A percentile compares a stretch with the other conserved stretches of the same genome.
Conservation (phyloP, 2,888 invertebrate species). For the Cistogaster globosa region DNA sequence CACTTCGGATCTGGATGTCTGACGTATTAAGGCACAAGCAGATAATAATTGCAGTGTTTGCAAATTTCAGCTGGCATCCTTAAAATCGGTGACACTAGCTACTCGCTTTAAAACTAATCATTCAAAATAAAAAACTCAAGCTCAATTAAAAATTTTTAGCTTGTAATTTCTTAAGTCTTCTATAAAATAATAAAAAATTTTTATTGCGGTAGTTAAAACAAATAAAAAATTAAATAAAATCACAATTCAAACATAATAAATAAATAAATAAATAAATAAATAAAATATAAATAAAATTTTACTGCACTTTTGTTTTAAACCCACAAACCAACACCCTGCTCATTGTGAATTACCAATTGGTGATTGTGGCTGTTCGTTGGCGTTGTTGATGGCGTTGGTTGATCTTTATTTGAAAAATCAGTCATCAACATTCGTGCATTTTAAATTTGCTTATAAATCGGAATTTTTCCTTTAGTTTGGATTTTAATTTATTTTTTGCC, state of each 20-base stretch:
- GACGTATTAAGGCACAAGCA: no score
- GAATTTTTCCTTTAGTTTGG: slow-evolving; percentile 25
- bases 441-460: slow-evolving; percentile 18
- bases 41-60: no score
- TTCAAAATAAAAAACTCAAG: background rate
- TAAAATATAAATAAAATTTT: slow-evolving; percentile 23
- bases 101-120: background rate
- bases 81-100: no score
- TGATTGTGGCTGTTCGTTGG: slow-evolving; percentile 7
- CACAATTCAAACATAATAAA: slow-evolving; percentile 29
- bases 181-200: no score
- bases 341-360: slow-evolving; percentile 4
- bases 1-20: no score
- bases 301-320: slow-evolving; percentile 25
- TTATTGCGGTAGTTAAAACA: no score
- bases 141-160: no score
- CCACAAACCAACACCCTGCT: slow-evolving; percentile 19
- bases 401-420: slow-evolving; percentile 24
- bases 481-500: slow-evolving; percentile 22
- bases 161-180: no score
- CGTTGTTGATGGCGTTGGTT: background rate
- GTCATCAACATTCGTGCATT: slow-evolving; percentile 47
- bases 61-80: no score
- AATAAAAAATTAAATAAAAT: no score
- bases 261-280: slow-evolving; percentile 2